Evolutionary conservation across 2,113 vertebrate species (phyloP).

Genomic region (Motacilla tschutschensis): DNA sequence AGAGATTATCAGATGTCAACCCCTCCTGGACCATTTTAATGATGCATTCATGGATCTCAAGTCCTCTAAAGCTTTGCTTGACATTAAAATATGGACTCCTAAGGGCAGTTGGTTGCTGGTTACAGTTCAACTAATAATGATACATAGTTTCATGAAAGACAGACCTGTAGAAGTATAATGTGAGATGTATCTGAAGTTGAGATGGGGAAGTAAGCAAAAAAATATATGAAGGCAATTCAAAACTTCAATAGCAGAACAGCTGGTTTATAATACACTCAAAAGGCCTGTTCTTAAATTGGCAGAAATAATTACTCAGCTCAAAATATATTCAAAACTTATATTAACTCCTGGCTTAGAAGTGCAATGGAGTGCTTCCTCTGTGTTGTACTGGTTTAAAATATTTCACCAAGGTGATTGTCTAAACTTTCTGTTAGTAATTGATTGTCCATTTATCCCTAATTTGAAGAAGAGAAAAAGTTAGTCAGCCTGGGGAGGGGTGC

Average conservation of each 20-base stretch:
- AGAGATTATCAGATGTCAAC: conserved; percentile 58
- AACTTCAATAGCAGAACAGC: background rate
- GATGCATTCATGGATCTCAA: conserved; percentile 56
- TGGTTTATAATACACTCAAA: background rate
- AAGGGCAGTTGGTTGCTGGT: conserved; percentile 34
- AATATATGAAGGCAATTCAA: background rate
- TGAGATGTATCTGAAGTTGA: background rate
- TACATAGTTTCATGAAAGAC: background rate
- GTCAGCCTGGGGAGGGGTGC: background rate
- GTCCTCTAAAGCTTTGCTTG: conserved; percentile 60
- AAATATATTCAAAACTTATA: background rate
- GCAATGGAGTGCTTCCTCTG: background rate
- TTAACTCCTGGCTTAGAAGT: background rate
- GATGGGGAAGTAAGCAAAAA: background rate
- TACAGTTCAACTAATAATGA: background rate
- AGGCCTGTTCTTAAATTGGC: background rate
- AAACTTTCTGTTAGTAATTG: background rate
- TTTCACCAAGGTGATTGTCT: background rate
- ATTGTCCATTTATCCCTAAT: background rate
- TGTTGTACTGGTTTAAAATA: background rate
- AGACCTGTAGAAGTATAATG: background rate
- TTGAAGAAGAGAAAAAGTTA: background rate
- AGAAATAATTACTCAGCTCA: background rate
- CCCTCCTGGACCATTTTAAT: conserved; percentile 47
- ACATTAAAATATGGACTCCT: conserved; percentile 16